These are phyloP conservation scores for Sylvilagus floridanus DNA, from an alignment of 2,797 vertebrate genomes.

Conservation along the genomic window DNA sequence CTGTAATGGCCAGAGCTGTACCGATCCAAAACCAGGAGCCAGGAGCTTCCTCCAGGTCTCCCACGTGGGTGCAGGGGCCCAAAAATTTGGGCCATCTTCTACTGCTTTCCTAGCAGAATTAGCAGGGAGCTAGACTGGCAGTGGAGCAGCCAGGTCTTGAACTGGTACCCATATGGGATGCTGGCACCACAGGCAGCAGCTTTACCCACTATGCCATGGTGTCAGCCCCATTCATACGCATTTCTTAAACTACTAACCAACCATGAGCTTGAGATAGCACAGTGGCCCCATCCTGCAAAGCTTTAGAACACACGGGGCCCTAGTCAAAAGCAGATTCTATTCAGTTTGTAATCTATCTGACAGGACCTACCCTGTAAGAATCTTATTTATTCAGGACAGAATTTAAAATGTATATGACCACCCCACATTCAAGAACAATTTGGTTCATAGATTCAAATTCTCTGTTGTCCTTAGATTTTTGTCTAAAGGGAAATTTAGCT, in stretches of 20 bases:
- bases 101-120: too few relatives aligned
- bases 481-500: slow-evolving; percentile 61
- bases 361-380: not conserved
- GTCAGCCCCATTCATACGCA: not conserved
- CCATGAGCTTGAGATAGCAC: not conserved
- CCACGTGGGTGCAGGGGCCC: too few relatives aligned
- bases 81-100: too few relatives aligned
- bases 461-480: slow-evolving; percentile 52
- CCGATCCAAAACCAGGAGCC: too few relatives aligned
- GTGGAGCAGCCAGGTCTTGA: too few relatives aligned
- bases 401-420: slow-evolving; percentile 1
- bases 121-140: too few relatives aligned
- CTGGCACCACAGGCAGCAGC: too few relatives aligned
- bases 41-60: too few relatives aligned
- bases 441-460: slow-evolving; percentile 40
- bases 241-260: not conserved
- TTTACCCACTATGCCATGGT: too few relatives aligned
- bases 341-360: not conserved
- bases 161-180: too few relatives aligned
- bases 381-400: not conserved
- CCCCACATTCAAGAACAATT: not conserved
- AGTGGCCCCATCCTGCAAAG: not conserved
- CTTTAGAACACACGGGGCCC: not conserved
- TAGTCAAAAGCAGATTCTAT: not conserved
- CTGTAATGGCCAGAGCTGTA: too few relatives aligned